These are phyloP conservation scores for Seira ritae DNA, from an alignment of 2,888 invertebrate species.

Conservation along the genomic window DNA sequence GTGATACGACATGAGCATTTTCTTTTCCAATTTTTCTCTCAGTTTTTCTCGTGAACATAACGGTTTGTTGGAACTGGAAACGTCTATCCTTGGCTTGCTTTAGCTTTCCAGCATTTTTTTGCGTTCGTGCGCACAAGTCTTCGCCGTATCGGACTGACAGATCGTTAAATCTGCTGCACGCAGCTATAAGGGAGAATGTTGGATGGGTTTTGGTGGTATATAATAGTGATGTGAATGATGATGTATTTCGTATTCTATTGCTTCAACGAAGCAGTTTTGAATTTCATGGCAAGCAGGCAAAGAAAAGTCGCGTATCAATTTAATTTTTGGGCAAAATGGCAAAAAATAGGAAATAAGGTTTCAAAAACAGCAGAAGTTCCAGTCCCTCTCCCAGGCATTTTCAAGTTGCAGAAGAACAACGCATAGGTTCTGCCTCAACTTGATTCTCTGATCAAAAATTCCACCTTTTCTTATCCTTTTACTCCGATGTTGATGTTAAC, in stretches of 20 bases:
- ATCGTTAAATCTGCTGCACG: constrained; percentile 66
- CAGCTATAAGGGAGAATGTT: constrained; percentile 18
- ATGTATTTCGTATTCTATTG: constrained; percentile 20
- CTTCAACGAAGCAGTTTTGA: not conserved
- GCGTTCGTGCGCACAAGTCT: constrained; percentile 55
- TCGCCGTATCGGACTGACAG: constrained; percentile 57
- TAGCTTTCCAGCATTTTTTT: not conserved
- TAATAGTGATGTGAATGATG: constrained; percentile 5
- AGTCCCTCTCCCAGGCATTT: no score
- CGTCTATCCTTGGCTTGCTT: not conserved
- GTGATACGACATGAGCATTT: no score
- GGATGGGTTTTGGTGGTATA: not conserved
- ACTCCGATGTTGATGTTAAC: no score
- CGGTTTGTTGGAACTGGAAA: not conserved
- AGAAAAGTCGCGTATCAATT: no score
- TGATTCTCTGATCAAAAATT: no score
- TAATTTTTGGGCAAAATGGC: no score
- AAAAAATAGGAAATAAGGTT: no score
- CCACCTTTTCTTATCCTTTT: no score
- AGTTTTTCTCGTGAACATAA: not conserved
- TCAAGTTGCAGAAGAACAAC: no score
- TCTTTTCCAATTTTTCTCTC: not conserved
- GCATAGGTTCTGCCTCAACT: no score
- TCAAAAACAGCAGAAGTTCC: no score
- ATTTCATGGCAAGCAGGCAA: not conserved